Percentiles rank a stretch among this genome's conserved stretches.
Evolutionary conservation across 2,113 vertebrate genomes (phyloP).

Genomic region (Cryptomyrus ogoouensis): DNA sequence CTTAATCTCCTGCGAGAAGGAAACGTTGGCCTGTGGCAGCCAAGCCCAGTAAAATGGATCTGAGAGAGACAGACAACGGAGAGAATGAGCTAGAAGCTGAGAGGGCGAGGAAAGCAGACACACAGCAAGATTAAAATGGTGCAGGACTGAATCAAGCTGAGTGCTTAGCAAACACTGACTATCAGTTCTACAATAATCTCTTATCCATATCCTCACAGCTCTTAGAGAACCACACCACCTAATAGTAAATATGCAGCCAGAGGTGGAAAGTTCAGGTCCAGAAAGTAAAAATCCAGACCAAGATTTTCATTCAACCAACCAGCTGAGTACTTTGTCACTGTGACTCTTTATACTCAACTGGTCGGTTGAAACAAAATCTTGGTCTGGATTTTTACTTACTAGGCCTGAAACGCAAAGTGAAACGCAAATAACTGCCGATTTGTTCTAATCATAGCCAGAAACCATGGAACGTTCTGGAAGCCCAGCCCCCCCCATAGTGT

Average conservation of each 20-base stretch:
- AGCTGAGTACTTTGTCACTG: neutral
- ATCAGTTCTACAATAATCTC: neutral
- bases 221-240: neutral
- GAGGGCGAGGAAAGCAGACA: neutral
- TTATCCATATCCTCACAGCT: neutral
- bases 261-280: neutral
- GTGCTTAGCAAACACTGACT: neutral
- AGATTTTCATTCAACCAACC: neutral
- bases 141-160: neutral
- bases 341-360: neutral
- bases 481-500: neutral
- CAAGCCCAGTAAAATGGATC: slow-evolving; percentile 99
- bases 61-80: slow-evolving; percentile 39
- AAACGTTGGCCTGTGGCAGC: slow-evolving; percentile 90
- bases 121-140: neutral
- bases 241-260: neutral
- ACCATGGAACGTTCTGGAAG: neutral
- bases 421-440: neutral
- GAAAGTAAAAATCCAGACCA: neutral
- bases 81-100: neutral
- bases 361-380: neutral
- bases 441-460: neutral
- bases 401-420: neutral
- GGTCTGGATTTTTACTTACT: neutral
- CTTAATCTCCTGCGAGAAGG: slow-evolving; percentile 90